A percentile compares a stretch with the other conserved stretches of the same genome.
Conservation (phyloP, 2,888 invertebrate genomes). For the Amblyjoppa fuscipennis region DNA sequence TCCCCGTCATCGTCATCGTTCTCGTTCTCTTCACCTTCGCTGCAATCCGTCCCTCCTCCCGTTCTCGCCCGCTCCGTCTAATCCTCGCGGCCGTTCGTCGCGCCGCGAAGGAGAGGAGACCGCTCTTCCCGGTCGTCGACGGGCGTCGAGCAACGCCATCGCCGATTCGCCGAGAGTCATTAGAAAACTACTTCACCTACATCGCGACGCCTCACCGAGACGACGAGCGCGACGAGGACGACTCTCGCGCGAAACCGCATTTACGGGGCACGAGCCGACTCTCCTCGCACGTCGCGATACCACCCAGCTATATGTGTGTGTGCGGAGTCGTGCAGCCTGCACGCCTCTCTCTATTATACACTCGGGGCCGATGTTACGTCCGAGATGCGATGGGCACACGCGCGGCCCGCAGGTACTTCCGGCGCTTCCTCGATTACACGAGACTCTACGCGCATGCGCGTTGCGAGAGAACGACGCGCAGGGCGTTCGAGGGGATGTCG, state of each 20-base stretch:
- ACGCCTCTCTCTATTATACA: slow-evolving; percentile 57
- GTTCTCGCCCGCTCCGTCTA: slow-evolving; percentile 3
- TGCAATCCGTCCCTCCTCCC: slow-evolving; percentile 5
- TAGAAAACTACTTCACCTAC: slow-evolving; percentile 79
- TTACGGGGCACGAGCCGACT: slow-evolving; percentile 47
- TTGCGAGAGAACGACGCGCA: neutral
- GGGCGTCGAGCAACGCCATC: slow-evolving; percentile 51
- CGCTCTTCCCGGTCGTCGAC: slow-evolving; percentile 17
- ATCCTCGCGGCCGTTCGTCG: slow-evolving; percentile 21
- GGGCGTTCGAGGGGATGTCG: too few relatives aligned
- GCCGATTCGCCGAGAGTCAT: slow-evolving; percentile 68
- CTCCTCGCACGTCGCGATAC: neutral
- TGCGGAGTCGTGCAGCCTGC: neutral
- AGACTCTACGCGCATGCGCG: neutral
- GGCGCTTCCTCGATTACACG: slow-evolving; percentile 38
- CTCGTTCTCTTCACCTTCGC: slow-evolving; percentile 17
- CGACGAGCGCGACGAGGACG: slow-evolving; percentile 51
- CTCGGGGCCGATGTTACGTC: slow-evolving; percentile 63
- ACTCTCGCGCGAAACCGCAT: slow-evolving; percentile 64
- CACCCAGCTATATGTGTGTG: slow-evolving; percentile 5
- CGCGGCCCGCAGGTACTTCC: slow-evolving; percentile 49
- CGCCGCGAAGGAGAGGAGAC: neutral
- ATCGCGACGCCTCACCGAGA: slow-evolving; percentile 67
- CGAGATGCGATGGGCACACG: slow-evolving; percentile 52
- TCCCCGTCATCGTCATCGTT: slow-evolving; percentile 25